phyloP scores from a whole-genome alignment of 2,797 vertebrate species.

The Poeciliopsis gracilis region DNA sequence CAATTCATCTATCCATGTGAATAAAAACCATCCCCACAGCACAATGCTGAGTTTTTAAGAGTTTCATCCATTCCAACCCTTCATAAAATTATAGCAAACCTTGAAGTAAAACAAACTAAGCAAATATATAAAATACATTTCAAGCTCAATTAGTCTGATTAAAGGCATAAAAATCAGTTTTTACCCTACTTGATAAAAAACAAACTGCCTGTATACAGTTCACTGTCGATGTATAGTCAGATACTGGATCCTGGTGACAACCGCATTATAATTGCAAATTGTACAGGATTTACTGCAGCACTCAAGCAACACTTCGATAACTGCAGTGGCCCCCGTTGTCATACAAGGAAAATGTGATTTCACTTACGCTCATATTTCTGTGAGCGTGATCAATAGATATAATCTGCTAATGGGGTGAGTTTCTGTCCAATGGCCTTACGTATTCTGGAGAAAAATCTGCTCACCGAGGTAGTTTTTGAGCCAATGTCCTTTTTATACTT shows the following conservation, averaged over 20 bases:
- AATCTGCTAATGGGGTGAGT: constrained; percentile 79
- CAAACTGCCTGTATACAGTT: constrained; percentile 9
- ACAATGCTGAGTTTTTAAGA: neutral
- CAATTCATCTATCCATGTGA: neutral
- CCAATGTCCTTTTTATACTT: constrained; percentile 74
- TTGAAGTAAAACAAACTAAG: neutral
- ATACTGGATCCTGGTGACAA: neutral
- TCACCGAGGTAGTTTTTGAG: constrained; percentile 71
- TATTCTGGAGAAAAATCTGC: constrained; percentile 74
- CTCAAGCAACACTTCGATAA: constrained; percentile 27
- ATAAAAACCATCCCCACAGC: neutral
- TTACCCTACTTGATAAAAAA: constrained; percentile 53
- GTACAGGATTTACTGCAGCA: constrained; percentile 37
- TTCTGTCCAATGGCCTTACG: constrained; percentile 72
- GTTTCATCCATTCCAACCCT: neutral
- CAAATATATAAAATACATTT: neutral
- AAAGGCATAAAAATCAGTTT: neutral
- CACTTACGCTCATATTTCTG: constrained; percentile 50
- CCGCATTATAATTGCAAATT: constrained; percentile 17
- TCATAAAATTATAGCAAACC: neutral
- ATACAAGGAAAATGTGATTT: constrained; percentile 49
- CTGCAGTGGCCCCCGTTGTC: constrained; percentile 45
- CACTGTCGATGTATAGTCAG: constrained; percentile 7
- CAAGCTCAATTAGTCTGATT: neutral
- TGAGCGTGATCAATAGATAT: constrained; percentile 75